phyloP scores from a whole-genome alignment of 2,888 invertebrate species.

The Amblyjoppa proteus region DNA sequence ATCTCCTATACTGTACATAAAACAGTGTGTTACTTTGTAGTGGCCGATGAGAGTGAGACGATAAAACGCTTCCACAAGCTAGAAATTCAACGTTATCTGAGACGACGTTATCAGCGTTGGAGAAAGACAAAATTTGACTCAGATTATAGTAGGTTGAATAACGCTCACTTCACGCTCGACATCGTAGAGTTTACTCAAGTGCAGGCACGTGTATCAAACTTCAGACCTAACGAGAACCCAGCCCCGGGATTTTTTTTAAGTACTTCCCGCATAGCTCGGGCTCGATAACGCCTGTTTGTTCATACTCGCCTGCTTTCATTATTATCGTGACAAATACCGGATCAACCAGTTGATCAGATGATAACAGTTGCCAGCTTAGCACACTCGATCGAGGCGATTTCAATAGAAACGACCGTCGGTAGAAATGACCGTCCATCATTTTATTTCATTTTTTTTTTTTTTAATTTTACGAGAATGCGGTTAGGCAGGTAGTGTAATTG shows the following conservation, averaged over 20 bases:
- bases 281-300: constrained; percentile 25
- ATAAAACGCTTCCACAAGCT: constrained; percentile 7
- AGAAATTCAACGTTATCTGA: constrained; percentile 24
- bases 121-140: constrained; percentile 7
- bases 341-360: constrained; percentile 35
- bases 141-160: constrained; percentile 15
- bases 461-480: background rate
- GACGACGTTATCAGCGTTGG: constrained; percentile 10
- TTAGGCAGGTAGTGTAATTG: background rate
- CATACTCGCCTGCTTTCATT: constrained; percentile 12
- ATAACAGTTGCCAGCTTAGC: constrained; percentile 16
- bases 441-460: background rate
- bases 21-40: background rate
- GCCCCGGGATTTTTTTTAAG: background rate
- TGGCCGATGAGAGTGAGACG: background rate
- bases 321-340: background rate
- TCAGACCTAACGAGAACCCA: constrained; percentile 41
- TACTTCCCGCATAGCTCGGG: constrained; percentile 27
- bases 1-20: constrained; percentile 24
- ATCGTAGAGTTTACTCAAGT: constrained; percentile 36
- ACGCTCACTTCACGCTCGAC: constrained; percentile 55
- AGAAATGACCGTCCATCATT: constrained; percentile 27
- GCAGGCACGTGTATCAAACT: constrained; percentile 64
- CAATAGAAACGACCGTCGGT: constrained; percentile 58
- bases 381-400: constrained; percentile 51